Percentiles rank a stretch among this genome's conserved stretches.
phyloP scores from a whole-genome alignment of 2,113 vertebrate species.

The Hyaena hyaena region DNA sequence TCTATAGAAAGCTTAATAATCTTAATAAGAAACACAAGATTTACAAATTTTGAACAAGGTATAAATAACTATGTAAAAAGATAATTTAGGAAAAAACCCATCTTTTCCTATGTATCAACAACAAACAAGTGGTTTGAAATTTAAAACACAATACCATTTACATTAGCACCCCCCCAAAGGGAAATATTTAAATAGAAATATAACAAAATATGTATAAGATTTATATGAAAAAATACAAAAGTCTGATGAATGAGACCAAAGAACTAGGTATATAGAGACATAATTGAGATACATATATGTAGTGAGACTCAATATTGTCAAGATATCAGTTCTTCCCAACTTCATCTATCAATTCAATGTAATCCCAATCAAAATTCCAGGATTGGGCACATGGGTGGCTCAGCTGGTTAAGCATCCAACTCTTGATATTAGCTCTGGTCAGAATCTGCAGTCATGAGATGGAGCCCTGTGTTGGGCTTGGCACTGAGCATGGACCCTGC shows the following conservation, averaged over 20 bases:
- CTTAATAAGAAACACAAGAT: not conserved
- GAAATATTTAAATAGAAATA: not conserved
- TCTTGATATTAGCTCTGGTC: too few relatives aligned
- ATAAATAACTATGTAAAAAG: not conserved
- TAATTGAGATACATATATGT: not conserved
- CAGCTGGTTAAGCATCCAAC: too few relatives aligned
- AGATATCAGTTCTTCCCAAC: not conserved
- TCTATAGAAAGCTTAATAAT: not conserved
- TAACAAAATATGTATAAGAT: not conserved
- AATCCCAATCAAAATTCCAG: not conserved
- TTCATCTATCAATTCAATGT: not conserved
- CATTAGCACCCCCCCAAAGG: not conserved
- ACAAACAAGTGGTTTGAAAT: not conserved
- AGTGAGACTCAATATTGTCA: not conserved
- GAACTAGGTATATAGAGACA: not conserved
- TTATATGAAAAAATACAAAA: not conserved
- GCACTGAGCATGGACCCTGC: too few relatives aligned
- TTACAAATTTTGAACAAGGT: not conserved
- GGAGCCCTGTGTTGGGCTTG: too few relatives aligned
- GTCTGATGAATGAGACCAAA: not conserved
- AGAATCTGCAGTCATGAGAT: too few relatives aligned
- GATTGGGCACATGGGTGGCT: too few relatives aligned
- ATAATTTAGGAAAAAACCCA: not conserved
- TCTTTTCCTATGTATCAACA: not conserved
- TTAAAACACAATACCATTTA: not conserved